Evolutionary conservation across 2,113 vertebrate genomes (phyloP).

Genomic region (Campylomormyrus tamandua): DNA sequence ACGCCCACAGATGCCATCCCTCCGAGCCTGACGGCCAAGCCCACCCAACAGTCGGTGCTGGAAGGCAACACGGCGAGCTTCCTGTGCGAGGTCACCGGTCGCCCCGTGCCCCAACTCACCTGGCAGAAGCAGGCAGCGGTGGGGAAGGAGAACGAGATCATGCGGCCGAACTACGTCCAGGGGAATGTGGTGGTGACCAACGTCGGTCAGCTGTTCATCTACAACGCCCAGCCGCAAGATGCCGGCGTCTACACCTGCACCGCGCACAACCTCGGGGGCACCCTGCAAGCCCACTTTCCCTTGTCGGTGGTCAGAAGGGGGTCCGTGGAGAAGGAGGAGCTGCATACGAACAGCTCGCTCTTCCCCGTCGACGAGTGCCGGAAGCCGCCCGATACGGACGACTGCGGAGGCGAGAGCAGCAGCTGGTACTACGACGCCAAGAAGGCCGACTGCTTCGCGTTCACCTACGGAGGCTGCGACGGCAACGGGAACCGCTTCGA

Average conservation of each 20-base stretch:
- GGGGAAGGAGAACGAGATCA: conserved; percentile 77
- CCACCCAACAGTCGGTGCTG: conserved; percentile 70
- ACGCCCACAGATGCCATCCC: conserved; percentile 70
- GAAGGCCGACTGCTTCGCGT: conserved; percentile 92
- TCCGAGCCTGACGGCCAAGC: conserved; percentile 69
- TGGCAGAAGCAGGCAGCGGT: conserved; percentile 86
- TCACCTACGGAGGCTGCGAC: conserved; percentile 86
- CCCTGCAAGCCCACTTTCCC: conserved; percentile 78
- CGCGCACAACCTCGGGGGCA: conserved; percentile 72
- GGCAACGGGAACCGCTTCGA: conserved; percentile 87
- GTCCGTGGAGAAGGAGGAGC: conserved; percentile 47
- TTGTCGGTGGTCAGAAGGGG: conserved; percentile 73
- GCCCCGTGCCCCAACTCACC: conserved; percentile 81
- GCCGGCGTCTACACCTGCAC: conserved; percentile 89
- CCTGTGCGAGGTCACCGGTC: conserved; percentile 82
- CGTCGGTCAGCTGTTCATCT: conserved; percentile 92
- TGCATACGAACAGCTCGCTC: conserved; percentile 59
- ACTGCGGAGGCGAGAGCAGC: conserved; percentile 85
- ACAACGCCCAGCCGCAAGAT: conserved; percentile 83
- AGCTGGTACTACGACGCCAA: conserved; percentile 91
- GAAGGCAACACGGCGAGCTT: conserved; percentile 91
- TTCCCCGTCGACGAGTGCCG: conserved; percentile 80
- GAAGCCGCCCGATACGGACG: conserved; percentile 75
- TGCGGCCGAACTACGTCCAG: conserved; percentile 81
- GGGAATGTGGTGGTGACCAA: conserved; percentile 94